Conservation (phyloP, 2,797 vertebrate genomes). For the Pygocentrus nattereri region DNA sequence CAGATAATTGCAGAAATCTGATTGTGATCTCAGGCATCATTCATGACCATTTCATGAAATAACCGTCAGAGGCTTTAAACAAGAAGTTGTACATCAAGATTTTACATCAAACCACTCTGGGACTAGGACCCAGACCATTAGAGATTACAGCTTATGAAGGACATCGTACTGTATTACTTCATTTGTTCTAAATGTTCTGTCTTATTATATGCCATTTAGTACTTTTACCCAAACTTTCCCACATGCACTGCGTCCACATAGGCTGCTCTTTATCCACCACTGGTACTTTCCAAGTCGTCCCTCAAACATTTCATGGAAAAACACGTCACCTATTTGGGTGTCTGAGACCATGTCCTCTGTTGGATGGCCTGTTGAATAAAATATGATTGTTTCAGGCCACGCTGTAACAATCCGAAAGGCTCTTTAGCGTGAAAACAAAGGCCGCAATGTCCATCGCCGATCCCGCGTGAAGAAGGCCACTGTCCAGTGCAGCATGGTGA, state of each 20-base stretch:
- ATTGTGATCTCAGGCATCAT: too few relatives aligned
- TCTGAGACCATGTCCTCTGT: slow-evolving; percentile 65
- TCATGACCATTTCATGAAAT: too few relatives aligned
- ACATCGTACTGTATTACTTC: background rate
- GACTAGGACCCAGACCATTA: too few relatives aligned
- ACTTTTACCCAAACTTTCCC: background rate
- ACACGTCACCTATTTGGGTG: slow-evolving; percentile 62
- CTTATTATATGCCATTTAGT: background rate
- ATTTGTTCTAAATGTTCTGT: background rate
- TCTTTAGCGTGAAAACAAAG: slow-evolving; percentile 72
- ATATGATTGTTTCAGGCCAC: slow-evolving; percentile 72
- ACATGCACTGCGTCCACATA: background rate
- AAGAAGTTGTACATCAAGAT: too few relatives aligned
- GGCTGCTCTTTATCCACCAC: background rate
- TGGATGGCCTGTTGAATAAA: slow-evolving; percentile 76
- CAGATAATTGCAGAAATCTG: too few relatives aligned
- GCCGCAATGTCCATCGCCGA: slow-evolving; percentile 71
- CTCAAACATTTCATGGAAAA: slow-evolving; percentile 69
- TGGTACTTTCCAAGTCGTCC: slow-evolving; percentile 55
- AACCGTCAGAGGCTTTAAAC: too few relatives aligned
- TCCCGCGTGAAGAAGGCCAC: slow-evolving; percentile 71
- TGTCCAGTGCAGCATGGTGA: slow-evolving; percentile 74
- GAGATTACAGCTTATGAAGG: background rate
- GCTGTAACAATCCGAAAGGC: slow-evolving; percentile 60
- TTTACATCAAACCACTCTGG: too few relatives aligned